Percentiles rank a stretch among this genome's conserved stretches.
phyloP scores from a whole-genome alignment of 2,888 invertebrate genomes.

The Metacarcinus magister region DNA sequence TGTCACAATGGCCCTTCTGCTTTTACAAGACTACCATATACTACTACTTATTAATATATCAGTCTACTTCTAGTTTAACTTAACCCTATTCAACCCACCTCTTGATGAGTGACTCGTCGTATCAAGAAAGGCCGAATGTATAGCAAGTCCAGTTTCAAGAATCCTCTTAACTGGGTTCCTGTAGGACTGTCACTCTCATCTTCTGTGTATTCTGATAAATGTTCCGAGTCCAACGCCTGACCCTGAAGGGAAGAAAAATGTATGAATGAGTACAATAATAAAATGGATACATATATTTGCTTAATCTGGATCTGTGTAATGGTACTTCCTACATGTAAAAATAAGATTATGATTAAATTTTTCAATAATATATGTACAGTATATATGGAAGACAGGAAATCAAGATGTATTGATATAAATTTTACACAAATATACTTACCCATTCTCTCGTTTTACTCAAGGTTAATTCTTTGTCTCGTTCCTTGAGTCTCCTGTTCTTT shows the following conservation, averaged over 20 bases:
- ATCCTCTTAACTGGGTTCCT: slow-evolving; percentile 88
- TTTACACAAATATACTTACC: slow-evolving; percentile 70
- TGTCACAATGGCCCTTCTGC: background rate
- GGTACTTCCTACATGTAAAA: background rate
- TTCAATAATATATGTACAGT: background rate
- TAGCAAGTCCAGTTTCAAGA: slow-evolving; percentile 95
- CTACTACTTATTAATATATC: background rate
- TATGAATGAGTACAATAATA: background rate
- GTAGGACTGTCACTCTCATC: slow-evolving; percentile 87
- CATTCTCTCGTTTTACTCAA: slow-evolving; percentile 97
- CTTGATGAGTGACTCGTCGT: slow-evolving; percentile 87
- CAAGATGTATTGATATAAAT: background rate
- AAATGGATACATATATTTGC: background rate
- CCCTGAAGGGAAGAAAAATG: slow-evolving; percentile 86
- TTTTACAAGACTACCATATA: background rate
- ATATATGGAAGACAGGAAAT: background rate
- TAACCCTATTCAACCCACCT: slow-evolving; percentile 61
- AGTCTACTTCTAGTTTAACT: background rate
- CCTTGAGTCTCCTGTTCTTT: slow-evolving; percentile 86
- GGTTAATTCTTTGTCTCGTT: slow-evolving; percentile 89
- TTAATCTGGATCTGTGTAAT: background rate
- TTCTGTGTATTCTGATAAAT: slow-evolving; percentile 94
- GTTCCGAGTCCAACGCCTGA: slow-evolving; percentile 96
- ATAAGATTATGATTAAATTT: background rate
- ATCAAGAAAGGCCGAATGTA: slow-evolving; percentile 99